These are phyloP conservation scores for Pseudococcus viburni DNA, from an alignment of 2,888 invertebrate genomes.

Conservation along the genomic window DNA sequence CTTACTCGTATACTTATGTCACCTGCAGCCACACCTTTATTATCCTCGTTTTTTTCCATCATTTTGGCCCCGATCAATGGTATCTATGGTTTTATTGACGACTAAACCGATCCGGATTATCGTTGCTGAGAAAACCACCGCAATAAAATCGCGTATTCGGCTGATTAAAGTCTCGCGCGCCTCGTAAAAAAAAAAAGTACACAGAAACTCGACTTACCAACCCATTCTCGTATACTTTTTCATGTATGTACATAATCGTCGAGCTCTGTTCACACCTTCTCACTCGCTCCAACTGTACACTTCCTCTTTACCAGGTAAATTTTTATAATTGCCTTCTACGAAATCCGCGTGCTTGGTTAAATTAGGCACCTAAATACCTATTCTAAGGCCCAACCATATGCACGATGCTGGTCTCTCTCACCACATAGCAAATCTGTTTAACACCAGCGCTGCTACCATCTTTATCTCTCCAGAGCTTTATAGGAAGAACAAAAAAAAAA, in stretches of 20 bases:
- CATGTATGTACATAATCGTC: neutral
- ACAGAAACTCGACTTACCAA: neutral
- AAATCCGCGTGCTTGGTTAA: neutral
- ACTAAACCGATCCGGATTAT: neutral
- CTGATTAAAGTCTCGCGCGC: slow-evolving; percentile 24
- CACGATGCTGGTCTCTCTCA: neutral
- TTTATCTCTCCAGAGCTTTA: neutral
- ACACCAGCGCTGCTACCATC: neutral
- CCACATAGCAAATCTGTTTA: neutral
- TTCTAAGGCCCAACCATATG: neutral
- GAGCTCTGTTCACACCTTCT: neutral
- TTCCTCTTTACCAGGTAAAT: neutral
- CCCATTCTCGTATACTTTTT: neutral
- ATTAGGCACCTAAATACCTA: neutral
- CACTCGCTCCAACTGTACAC: neutral
- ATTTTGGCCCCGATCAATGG: neutral
- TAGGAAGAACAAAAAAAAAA: neutral
- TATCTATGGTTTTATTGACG: slow-evolving; percentile 8
- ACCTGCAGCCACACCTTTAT: slow-evolving; percentile 41
- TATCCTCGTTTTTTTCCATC: neutral
- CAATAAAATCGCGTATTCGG: slow-evolving; percentile 17
- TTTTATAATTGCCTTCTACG: slow-evolving; percentile 29
- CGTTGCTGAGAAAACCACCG: neutral
- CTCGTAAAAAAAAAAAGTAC: neutral
- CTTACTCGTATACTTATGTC: neutral